Evolutionary conservation across 1,140 invertebrate genomes (phyloP).

Genomic region (Bilobella aurantiaca): DNA sequence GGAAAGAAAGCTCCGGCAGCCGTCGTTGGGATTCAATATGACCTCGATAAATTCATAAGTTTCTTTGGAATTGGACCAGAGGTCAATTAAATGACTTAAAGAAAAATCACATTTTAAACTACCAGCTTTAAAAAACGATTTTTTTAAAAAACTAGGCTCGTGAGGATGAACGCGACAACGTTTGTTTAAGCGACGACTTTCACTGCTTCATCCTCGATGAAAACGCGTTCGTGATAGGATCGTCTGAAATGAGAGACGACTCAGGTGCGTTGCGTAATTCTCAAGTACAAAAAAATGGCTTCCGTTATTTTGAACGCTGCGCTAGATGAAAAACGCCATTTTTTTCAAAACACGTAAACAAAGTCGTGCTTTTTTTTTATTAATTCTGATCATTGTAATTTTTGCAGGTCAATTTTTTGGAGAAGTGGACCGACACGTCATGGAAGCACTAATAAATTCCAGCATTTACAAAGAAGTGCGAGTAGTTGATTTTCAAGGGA

Average conservation of each 20-base stretch:
- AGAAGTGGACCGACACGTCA: slow-evolving; percentile 85
- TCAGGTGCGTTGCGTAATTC: no score
- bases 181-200: slow-evolving; percentile 69
- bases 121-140: no score
- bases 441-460: slow-evolving; percentile 82
- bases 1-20: slow-evolving; percentile 75
- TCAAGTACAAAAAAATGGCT: no score
- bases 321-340: no score
- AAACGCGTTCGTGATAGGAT: slow-evolving; percentile 81
- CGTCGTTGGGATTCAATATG: slow-evolving; percentile 80
- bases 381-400: no score
- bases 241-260: slow-evolving; percentile 66
- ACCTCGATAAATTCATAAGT: slow-evolving; percentile 50
- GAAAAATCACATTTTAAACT: no score
- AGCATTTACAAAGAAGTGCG: slow-evolving; percentile 75
- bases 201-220: slow-evolving; percentile 88
- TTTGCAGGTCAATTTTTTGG: slow-evolving; percentile 59
- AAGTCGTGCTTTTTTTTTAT: no score
- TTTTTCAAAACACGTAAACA: no score
- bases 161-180: slow-evolving; percentile 36
- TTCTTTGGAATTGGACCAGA: slow-evolving; percentile 4
- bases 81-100: background rate
- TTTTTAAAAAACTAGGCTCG: no score
- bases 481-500: slow-evolving; percentile 77
- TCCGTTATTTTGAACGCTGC: no score